Conservation (phyloP, 2,888 invertebrate species). For the Flexamia atlantica region DNA sequence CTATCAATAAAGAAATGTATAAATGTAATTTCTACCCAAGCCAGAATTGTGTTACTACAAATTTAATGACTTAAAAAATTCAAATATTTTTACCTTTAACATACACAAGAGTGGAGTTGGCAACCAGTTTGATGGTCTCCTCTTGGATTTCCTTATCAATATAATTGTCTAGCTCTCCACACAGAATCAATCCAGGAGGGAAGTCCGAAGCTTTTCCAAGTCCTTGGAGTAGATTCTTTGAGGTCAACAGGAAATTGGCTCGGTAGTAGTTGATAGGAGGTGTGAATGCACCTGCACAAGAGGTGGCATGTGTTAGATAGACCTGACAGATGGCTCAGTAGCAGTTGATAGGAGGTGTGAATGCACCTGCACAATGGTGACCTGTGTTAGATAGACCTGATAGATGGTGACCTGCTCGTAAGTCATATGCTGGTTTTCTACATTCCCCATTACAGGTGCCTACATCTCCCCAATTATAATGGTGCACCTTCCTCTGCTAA, state of each 20-base stretch:
- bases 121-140: constrained; percentile 71
- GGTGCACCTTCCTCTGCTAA: too few relatives aligned
- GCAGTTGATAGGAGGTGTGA: constrained; percentile 79
- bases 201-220: constrained; percentile 72
- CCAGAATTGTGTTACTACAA: too few relatives aligned
- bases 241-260: constrained; percentile 73
- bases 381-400: too few relatives aligned
- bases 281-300: constrained; percentile 76
- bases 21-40: too few relatives aligned
- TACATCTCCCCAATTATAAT: too few relatives aligned
- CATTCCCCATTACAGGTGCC: too few relatives aligned
- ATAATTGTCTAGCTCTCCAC: constrained; percentile 76
- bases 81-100: constrained; percentile 72
- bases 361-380: constrained; percentile 74
- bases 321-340: constrained; percentile 76
- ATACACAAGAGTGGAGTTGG: constrained; percentile 74
- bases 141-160: constrained; percentile 69
- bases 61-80: too few relatives aligned
- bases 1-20: too few relatives aligned
- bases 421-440: too few relatives aligned
- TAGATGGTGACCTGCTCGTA: too few relatives aligned
- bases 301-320: neutral
- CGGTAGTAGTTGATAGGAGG: constrained; percentile 80
- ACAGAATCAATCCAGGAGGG: constrained; percentile 75
- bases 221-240: constrained; percentile 59